Evolutionary conservation across 2,113 vertebrate genomes (phyloP).

Genomic region (Xyrauchen texanus): DNA sequence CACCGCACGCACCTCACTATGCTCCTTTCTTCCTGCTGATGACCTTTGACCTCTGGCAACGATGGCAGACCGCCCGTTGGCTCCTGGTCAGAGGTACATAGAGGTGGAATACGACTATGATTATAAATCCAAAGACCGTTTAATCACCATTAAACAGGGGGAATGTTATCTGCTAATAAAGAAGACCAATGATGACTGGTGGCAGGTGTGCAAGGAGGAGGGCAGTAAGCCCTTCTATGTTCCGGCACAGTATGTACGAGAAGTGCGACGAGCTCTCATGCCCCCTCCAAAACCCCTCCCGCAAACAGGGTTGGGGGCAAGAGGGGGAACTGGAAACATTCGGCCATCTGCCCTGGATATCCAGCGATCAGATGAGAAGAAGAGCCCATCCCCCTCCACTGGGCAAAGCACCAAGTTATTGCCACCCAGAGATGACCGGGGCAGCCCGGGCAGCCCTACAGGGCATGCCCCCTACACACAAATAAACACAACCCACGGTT

Average conservation of each 20-base stretch:
- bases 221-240: slow-evolving; percentile 89
- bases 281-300: slow-evolving; percentile 82
- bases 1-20: background rate
- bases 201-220: slow-evolving; percentile 91
- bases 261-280: slow-evolving; percentile 93
- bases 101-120: slow-evolving; percentile 96
- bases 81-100: slow-evolving; percentile 84
- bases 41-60: slow-evolving; percentile 36
- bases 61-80: slow-evolving; percentile 60
- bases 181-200: slow-evolving; percentile 97
- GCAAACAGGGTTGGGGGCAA: background rate
- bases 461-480: background rate
- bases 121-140: slow-evolving; percentile 87
- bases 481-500: slow-evolving; percentile 64
- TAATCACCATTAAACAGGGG: slow-evolving; percentile 87
- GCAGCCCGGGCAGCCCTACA: slow-evolving; percentile 69
- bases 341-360: slow-evolving; percentile 62
- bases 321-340: slow-evolving; percentile 67
- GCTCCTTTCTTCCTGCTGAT: background rate
- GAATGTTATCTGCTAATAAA: slow-evolving; percentile 91
- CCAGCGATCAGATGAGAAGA: slow-evolving; percentile 76
- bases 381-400: slow-evolving; percentile 32
- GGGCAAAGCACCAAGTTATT: slow-evolving; percentile 69
- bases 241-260: slow-evolving; percentile 93
- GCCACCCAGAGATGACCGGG: slow-evolving; percentile 76